Evolutionary conservation across 2,888 invertebrate genomes (phyloP), one percentile per base, ranked within the genome.

Genomic region (Oligia latruncula): DNA sequence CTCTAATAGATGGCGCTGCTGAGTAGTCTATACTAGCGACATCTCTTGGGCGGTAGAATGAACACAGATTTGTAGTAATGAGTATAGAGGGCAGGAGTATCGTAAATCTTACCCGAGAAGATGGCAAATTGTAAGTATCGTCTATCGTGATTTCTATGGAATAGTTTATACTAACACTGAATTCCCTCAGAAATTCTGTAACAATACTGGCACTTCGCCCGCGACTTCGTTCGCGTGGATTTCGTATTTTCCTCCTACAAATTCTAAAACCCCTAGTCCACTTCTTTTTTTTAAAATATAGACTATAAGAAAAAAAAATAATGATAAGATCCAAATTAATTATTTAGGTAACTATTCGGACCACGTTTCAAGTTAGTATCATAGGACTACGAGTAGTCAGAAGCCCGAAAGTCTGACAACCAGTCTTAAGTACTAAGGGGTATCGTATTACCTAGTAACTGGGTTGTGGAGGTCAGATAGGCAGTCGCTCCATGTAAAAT

Each of bases 71-170:
- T 13, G 3, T 11, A 11, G 2, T 11, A 49, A 62, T 55, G 2
- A 46, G 49, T 35, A 78, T 78, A 93, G 93, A 90, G 89, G 90
- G 81, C 88, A 83, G 62, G 46, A 81, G 46, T 64, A 49, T 20
- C 55, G 4, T 17, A 23, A 64, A 78, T 49, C 35, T 60, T 11
- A 82, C 1, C 17, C 8, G 29, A 0, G 23, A 17, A 20, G 11
- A 29, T 35, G 29, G 23, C 6, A 23, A 40, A 20, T 49, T 49
- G 49, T 49, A 49, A 49, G 29, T 68, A 35, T 23, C 20, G 9
- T 20, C 20, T 15, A 29, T 46, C 29, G 17, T 40, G n/a, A 71
- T 67, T 15, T 17, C 0, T 4, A 46, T 5, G 20, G 3, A 15
- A 43, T 23, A 17, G 40, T 15, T 43, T 43, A 20, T 23, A 43